Conservation (phyloP, 1,140 invertebrate species). For the Lamellibrachia luymesi region DNA sequence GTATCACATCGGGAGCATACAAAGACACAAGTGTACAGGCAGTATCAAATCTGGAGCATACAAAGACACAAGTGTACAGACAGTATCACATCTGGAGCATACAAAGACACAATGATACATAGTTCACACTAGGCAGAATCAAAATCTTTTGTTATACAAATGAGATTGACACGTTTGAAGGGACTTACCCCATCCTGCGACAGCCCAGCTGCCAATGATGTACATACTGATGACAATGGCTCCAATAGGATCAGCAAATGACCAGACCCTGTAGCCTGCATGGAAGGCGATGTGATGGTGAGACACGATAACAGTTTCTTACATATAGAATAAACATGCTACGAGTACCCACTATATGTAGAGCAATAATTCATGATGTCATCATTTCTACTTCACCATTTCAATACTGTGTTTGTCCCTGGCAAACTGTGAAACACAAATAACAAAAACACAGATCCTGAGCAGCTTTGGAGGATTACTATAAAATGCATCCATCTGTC, state of each 20-base stretch:
- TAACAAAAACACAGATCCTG: no score
- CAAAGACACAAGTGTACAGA: no score
- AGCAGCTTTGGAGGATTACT: no score
- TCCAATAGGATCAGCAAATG: slow-evolving; percentile 58
- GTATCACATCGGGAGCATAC: no score
- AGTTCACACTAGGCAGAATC: neutral
- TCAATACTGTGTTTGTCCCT: no score
- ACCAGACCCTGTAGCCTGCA: slow-evolving; percentile 32
- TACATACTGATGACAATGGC: slow-evolving; percentile 58
- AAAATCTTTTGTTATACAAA: neutral
- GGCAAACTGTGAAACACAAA: no score
- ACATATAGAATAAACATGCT: no score
- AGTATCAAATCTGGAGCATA: no score
- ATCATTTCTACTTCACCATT: no score
- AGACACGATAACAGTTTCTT: neutral
- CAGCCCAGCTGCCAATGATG: slow-evolving; percentile 54
- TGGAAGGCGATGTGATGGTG: neutral
- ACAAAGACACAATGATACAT: neutral
- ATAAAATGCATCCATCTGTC: no score
- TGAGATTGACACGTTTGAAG: no score
- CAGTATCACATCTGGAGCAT: neutral
- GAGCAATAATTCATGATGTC: neutral
- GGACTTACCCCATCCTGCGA: slow-evolving; percentile 47
- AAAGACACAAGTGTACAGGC: no score
- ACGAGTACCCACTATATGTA: neutral